Evolutionary conservation across 92 coral and sea anemone genomes (phyloP), one percentile per base, ranked within the genome.

Genomic region (Epizoanthus fatuus): DNA sequence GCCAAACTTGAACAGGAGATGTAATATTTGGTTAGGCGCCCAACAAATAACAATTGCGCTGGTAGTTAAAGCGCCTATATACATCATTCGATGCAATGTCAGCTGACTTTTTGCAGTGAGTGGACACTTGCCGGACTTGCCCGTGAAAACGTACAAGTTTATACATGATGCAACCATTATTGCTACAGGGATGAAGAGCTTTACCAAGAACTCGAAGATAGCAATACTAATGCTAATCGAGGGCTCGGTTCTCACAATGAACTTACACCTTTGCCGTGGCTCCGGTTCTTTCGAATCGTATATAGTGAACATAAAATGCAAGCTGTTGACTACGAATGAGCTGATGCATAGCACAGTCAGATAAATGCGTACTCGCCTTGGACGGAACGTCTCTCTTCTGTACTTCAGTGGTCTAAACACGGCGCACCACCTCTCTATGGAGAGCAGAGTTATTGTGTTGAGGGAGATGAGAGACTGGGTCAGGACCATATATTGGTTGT

Each of bases 371-470:
- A 94, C 93, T 42, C 77, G 69, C 25, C 83, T 81, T 8, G 80
- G 60, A 12, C 93, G 85, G 74, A 94, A 94, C 9, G 37, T 66
- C 52, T 91, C 84, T 29, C 16, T 22, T 60, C 86, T 87, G 80
- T 94, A 88, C 12, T 58, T 56, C 13, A 94, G 55, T 9, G 94
- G 93, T 22, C 90, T 83, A 12, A 88, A 87, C 4, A 95, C 93
- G 16, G 98, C 98, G 39, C 72, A 93, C 98, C 98, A 95, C 12
- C 98, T 88, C 51, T 95, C 98, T 2, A 95, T 81, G 16, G 96
- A 91, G 52, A 95, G 78, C 13, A 93, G 85, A 22, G 92, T 88
- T 13, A 87, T 86, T 1, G 96, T 93, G 88, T 93, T 90, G 65
- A 95, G 69, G 6, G 98, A 95, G n/a, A 93, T 93, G 3, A 95